Base-by-base conservation (phyloP, 2,797 vertebrate genomes). In the Diplodus sargus region DNA sequence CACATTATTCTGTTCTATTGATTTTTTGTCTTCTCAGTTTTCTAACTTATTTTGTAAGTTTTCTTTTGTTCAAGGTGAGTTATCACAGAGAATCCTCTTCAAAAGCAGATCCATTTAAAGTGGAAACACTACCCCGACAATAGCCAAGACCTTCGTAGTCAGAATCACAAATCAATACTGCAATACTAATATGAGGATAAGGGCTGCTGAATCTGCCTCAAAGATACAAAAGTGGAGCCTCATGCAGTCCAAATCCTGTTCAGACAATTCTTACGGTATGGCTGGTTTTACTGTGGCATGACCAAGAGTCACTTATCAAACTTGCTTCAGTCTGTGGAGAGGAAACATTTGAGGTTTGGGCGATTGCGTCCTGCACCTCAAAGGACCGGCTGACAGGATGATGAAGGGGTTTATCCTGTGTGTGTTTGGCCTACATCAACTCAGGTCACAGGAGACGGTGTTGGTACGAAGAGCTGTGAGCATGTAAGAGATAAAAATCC, bases 341-440 rank as follows among this genome's bases (percentile, higher is more conserved):
- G 58, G 73, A 84, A 81, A 79, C 45, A 72, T 84, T 81, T 71
- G 56, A 65, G 76, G 64, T 80, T 18, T 0, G 3, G 66, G 65
- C 0, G 42, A 64, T 57, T 79, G 51, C 74, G 51, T 83, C 54
- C 15, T n/a, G 8, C 52, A 76, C 76, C 87, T 87, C 83, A 76
- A 54, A 84, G 79, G 83, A 78, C 18, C 58, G 57, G 67, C 52
- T 86, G 88, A 89, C 88, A 91, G 74, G 60, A 90, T 91, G 91
- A 91, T 89, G 88, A 90, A 92, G 81, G 64, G 53, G 60, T 78
- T 83, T 61, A 78, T 80, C 67, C 64, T 52, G 62, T 74, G 70
- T 70, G 75, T 80, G 77, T 83, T 88, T 86, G 81, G 57, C 70
- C 87, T 73, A 73, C 72, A 86, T 84, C 77, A 86, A 58, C 49